Evolutionary conservation across 2,797 vertebrate species (phyloP), one percentile per base, ranked within the genome.

Genomic region (Mus spretus): DNA sequence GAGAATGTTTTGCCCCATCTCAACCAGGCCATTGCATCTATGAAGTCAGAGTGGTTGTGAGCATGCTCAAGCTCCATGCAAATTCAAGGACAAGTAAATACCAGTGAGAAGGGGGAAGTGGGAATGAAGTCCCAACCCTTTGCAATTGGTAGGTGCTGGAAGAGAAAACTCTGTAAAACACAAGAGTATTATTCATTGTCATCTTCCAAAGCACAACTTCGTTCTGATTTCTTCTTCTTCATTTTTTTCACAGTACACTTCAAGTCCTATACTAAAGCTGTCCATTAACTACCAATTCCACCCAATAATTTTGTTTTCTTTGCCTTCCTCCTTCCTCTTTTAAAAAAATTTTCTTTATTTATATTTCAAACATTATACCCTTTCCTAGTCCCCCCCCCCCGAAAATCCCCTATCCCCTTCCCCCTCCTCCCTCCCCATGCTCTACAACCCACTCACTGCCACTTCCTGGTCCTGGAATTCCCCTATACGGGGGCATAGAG

Each of bases 291-390:
- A 84, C 4, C 87, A 59, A 92, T 84, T 26, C 20, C 40, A 92
- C 92, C 34, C 28, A 78, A 34, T 67, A 88, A 14, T 44, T 92
- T 85, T 81, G 6, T 44, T 34, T 92, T 93, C 20, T 40, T 89
- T 70, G 4, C 14, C 17, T 50, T 57, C 31, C 6, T 70, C 80
- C 53, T 95, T 50, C 50, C 50, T 50, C 50, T 50, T 50, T 50
- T 50, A 50, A 50, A 50, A 50, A 50, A 1, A 11, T 50, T 50
- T 50, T 50, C 50, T 50, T 50, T 50, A 50, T 12, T 50, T 50
- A 50, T 12, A 50, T 50, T 50, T 47, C 47, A 47, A 47, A 47
- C 6, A 4, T 47, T 47, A 47, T 47, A 4, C 47, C 47, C 47
- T 47, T 47, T 50, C 50, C 50, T 50, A 50, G 10, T 50, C 9